Evolutionary conservation across 2,113 vertebrate species (phyloP).

Genomic region (Lynx canadensis): DNA sequence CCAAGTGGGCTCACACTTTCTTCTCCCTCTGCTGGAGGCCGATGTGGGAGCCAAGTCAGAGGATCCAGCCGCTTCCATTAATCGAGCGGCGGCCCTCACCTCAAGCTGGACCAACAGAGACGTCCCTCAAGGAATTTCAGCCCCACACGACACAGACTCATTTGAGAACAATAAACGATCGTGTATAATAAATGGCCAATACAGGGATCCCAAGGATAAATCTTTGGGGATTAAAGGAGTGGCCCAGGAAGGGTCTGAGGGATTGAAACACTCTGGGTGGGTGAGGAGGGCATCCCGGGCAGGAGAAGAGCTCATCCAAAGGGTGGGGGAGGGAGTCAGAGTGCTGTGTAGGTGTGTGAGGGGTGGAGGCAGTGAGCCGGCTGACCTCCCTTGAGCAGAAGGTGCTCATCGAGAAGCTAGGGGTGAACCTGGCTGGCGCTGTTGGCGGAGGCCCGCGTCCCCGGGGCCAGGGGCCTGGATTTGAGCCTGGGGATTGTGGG

Average conservation of each 20-base stretch:
- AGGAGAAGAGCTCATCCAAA: fast-evolving
- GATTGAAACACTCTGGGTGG: too few species aligned
- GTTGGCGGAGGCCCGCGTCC: neutral
- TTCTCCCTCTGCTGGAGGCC: neutral
- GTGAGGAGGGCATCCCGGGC: too few species aligned
- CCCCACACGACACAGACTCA: neutral
- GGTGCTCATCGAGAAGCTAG: neutral
- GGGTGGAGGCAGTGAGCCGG: neutral
- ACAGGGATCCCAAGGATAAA: neutral
- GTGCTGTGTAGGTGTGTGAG: too few species aligned
- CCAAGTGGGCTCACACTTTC: fast-evolving
- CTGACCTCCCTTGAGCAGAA: neutral
- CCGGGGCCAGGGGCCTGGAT: neutral
- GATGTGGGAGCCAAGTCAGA: neutral
- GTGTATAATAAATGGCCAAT: fast-evolving
- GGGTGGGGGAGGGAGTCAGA: fast-evolving
- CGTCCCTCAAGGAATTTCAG: neutral
- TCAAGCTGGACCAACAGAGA: neutral
- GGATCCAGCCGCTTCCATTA: neutral
- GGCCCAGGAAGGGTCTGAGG: neutral
- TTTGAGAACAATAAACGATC: neutral
- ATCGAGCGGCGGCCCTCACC: neutral
- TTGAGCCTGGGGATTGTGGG: neutral
- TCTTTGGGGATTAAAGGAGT: neutral
- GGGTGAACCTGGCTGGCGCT: neutral